These are phyloP conservation scores for Acleris laterana DNA, from an alignment of 2,888 invertebrate species.

Conservation along the genomic window DNA sequence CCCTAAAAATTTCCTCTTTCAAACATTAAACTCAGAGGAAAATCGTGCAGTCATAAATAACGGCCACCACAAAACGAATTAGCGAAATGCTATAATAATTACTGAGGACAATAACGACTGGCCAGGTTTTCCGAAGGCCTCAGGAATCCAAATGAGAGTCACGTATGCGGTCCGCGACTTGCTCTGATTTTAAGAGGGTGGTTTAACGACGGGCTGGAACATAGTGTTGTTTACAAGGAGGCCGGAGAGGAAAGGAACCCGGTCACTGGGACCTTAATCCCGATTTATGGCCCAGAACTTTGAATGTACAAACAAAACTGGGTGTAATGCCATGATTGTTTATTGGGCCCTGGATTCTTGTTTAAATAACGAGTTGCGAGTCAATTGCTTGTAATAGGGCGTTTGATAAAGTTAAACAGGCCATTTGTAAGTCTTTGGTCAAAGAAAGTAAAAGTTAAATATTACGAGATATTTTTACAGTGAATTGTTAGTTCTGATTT, in stretches of 20 bases:
- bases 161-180: conserved; percentile 44
- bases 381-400: conserved; percentile 8
- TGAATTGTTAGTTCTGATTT: too few relatives aligned
- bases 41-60: background rate
- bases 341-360: conserved; percentile 8
- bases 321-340: conserved; percentile 34
- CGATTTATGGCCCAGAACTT: conserved; percentile 47
- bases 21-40: too few relatives aligned
- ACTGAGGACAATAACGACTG: conserved; percentile 10
- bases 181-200: conserved; percentile 42
- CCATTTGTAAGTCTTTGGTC: too few relatives aligned
- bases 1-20: too few relatives aligned
- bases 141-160: conserved; percentile 39
- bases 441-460: too few relatives aligned
- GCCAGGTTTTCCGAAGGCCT: conserved; percentile 1
- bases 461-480: too few relatives aligned
- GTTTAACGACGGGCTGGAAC: conserved; percentile 40
- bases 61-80: conserved; percentile 2
- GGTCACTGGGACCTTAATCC: conserved; percentile 49
- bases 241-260: conserved; percentile 44
- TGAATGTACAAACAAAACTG: conserved; percentile 40
- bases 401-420: background rate
- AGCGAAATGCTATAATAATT: conserved; percentile 23
- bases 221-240: conserved; percentile 49
- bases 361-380: conserved; percentile 21